These are phyloP conservation scores for Eunapius fragilis DNA, from an alignment of 37 sponge, comb jelly and placozoan species.

Conservation along the genomic window DNA sequence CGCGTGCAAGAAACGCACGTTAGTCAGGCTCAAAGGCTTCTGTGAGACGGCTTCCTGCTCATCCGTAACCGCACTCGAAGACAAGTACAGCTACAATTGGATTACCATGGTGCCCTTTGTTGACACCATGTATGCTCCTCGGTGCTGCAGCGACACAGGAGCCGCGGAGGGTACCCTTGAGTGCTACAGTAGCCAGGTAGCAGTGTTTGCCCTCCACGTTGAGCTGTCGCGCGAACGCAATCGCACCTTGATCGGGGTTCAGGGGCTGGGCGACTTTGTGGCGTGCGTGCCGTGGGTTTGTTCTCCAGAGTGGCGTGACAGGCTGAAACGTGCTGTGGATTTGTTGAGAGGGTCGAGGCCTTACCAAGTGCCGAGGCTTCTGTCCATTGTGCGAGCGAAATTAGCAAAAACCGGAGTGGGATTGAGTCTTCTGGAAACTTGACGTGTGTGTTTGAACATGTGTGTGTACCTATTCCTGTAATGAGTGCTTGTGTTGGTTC, in stretches of 20 bases:
- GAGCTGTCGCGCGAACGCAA: background rate
- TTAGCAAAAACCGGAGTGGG: background rate
- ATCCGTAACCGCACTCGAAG: background rate
- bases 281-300: background rate
- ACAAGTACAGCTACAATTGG: conserved; percentile 13
- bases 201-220: background rate
- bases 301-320: background rate
- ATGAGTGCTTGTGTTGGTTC: no score
- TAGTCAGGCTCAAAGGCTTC: background rate
- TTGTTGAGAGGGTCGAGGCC: background rate
- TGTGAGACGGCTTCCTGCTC: background rate
- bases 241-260: background rate
- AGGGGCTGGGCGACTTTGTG: background rate
- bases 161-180: no score
- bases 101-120: conserved; percentile 22
- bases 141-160: background rate
- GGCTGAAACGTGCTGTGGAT: background rate
- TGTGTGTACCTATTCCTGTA: no score
- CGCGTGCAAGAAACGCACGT: background rate
- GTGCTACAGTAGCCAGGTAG: background rate
- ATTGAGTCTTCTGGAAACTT: no score
- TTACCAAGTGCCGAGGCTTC: background rate
- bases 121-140: background rate
- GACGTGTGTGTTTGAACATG: no score
- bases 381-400: background rate